Percentiles rank a stretch among this genome's conserved stretches.
phyloP scores from a whole-genome alignment of 2,888 invertebrate species.

The Drosophila atripex region DNA sequence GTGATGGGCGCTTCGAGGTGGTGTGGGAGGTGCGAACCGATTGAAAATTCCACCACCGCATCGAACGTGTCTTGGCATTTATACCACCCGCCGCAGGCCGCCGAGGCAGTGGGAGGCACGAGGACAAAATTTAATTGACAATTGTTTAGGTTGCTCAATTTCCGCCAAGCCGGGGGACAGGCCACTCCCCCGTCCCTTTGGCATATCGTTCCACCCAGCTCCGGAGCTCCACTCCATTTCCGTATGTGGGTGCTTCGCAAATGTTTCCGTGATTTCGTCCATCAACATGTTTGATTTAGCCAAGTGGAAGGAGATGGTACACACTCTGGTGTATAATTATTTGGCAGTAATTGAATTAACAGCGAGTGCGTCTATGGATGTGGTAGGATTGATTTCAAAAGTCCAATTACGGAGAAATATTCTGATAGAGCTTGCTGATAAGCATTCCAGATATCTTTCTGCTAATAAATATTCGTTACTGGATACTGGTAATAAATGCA shows the following conservation, averaged over 20 bases:
- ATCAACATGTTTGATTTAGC: slow-evolving; percentile 14
- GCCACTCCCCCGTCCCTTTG: slow-evolving; percentile 9
- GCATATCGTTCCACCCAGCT: background rate
- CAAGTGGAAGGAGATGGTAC: background rate
- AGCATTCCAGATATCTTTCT: too few species aligned
- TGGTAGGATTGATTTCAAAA: background rate
- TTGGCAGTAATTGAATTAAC: slow-evolving; percentile 59
- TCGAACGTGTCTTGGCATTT: slow-evolving; percentile 45
- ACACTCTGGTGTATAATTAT: slow-evolving; percentile 26
- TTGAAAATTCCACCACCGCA: slow-evolving; percentile 39
- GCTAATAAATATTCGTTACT: background rate
- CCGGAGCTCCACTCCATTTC: background rate
- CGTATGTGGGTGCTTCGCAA: slow-evolving; percentile 46
- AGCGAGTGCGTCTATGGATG: background rate
- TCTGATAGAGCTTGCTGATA: too few species aligned
- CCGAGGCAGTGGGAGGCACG: background rate
- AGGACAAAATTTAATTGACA: slow-evolving; percentile 42
- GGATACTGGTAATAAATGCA: background rate
- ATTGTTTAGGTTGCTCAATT: slow-evolving; percentile 46
- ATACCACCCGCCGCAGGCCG: slow-evolving; percentile 7
- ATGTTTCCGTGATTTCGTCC: slow-evolving; percentile 34
- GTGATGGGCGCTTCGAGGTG: background rate
- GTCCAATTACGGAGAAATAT: slow-evolving; percentile 24
- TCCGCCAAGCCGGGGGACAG: slow-evolving; percentile 8
- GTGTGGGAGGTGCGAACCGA: slow-evolving; percentile 16